Evolutionary conservation across 2,888 invertebrate species (phyloP).

Genomic region (Hymenopus coronatus): DNA sequence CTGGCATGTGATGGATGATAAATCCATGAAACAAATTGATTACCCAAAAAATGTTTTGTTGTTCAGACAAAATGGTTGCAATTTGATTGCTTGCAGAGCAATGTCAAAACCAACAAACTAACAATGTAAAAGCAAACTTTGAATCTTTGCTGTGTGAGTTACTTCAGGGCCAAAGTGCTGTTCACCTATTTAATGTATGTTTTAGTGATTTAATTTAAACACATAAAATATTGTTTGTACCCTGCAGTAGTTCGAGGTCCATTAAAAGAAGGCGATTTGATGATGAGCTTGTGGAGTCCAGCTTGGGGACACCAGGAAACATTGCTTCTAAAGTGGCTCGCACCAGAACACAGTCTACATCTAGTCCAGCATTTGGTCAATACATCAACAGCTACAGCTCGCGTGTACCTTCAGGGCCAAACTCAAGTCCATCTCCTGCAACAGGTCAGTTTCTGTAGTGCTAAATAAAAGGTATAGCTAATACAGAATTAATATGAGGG

Average conservation of each 20-base stretch:
- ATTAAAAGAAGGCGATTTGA: conserved; percentile 95
- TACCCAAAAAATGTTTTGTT: too few species aligned
- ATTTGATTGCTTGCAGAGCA: too few species aligned
- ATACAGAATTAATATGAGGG: too few species aligned
- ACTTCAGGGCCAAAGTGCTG: background rate
- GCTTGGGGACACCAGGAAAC: conserved; percentile 56
- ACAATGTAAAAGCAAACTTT: too few species aligned
- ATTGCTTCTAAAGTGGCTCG: conserved; percentile 36
- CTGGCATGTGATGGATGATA: too few species aligned
- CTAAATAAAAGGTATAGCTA: too few species aligned
- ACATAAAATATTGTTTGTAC: background rate
- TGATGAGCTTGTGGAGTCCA: conserved; percentile 94
- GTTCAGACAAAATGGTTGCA: too few species aligned
- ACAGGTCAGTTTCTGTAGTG: background rate
- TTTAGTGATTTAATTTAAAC: background rate
- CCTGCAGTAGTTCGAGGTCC: conserved; percentile 79
- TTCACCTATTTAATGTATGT: background rate
- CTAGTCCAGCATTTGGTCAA: conserved; percentile 31
- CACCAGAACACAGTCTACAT: conserved; percentile 32
- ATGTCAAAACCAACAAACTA: too few species aligned
- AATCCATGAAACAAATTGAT: too few species aligned
- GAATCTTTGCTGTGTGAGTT: too few species aligned
- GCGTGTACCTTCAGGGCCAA: background rate
- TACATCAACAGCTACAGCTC: conserved; percentile 6
- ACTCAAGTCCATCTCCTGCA: background rate